Percentiles rank a stretch among this genome's conserved stretches.
Evolutionary conservation across 2,888 invertebrate genomes (phyloP).

Genomic region (Diplazon laetatorius): DNA sequence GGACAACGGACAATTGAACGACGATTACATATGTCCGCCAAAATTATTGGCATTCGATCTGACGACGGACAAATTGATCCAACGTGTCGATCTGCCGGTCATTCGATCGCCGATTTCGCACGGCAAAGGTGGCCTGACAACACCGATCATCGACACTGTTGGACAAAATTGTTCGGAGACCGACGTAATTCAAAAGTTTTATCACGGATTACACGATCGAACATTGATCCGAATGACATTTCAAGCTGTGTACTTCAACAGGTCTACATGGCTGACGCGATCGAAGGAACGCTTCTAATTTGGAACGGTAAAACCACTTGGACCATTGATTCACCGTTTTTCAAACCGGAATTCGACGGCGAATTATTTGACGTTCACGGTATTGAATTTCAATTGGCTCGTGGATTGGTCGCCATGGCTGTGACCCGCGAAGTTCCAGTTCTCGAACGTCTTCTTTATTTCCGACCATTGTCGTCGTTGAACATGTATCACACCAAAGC

Average conservation of each 20-base stretch:
- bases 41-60: constrained; percentile 89
- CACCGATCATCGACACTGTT: constrained; percentile 34
- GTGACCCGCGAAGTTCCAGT: background rate
- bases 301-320: constrained; percentile 3
- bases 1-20: constrained; percentile 86
- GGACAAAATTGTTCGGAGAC: background rate
- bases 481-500: constrained; percentile 21
- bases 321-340: background rate
- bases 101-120: constrained; percentile 27
- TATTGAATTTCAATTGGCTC: background rate
- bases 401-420: too few species aligned
- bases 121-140: constrained; percentile 40
- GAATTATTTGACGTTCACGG: background rate
- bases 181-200: constrained; percentile 16
- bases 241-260: too few species aligned
- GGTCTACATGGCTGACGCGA: background rate
- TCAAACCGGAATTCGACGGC: background rate
- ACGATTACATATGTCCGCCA: constrained; percentile 86
- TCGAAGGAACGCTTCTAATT: background rate
- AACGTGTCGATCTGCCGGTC: constrained; percentile 54
- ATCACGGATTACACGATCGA: too few species aligned
- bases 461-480: constrained; percentile 34
- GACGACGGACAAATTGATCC: constrained; percentile 78
- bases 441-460: constrained; percentile 18
- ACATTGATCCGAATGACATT: too few species aligned